A percentile compares a stretch with the other conserved stretches of the same genome.
Evolutionary conservation across 2,797 vertebrate species (phyloP).

Genomic region (Sebastes hubbsi): DNA sequence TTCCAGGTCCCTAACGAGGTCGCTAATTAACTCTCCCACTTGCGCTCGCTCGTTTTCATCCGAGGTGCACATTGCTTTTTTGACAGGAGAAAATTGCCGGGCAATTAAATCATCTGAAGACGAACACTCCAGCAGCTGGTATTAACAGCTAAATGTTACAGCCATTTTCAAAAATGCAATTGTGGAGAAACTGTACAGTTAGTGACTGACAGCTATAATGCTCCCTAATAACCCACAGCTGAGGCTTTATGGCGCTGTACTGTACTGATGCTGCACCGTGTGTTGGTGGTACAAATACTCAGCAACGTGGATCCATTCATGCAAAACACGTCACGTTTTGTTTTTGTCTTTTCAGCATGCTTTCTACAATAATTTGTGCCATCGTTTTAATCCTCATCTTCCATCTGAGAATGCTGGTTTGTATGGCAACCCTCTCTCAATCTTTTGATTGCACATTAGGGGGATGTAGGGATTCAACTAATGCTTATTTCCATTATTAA

Average conservation of each 20-base stretch:
- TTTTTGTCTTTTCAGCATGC: not conserved
- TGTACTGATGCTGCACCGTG: not conserved
- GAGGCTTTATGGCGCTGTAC: conserved; percentile 17
- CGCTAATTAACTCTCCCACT: conserved; percentile 88
- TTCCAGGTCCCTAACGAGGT: conserved; percentile 87
- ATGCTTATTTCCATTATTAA: not conserved
- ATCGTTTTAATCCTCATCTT: not conserved
- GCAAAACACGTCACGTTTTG: not conserved
- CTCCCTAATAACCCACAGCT: conserved; percentile 52
- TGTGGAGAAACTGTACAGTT: conserved; percentile 59
- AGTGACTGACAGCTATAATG: conserved; percentile 50
- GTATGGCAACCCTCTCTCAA: too few species aligned
- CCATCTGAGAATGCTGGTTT: not conserved
- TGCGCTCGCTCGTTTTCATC: conserved; percentile 80
- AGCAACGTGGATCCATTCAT: not conserved
- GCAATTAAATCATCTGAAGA: conserved; percentile 88
- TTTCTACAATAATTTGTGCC: not conserved
- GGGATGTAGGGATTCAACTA: not conserved
- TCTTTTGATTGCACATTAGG: not conserved
- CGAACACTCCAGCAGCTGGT: conserved; percentile 84
- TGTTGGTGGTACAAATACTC: conserved; percentile 1
- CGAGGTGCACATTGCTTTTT: conserved; percentile 83
- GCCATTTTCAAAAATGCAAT: conserved; percentile 74
- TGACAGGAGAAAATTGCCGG: conserved; percentile 86
- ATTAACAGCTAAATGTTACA: conserved; percentile 85